phyloP scores from a whole-genome alignment of 2,888 invertebrate genomes.

The Caenorhabditis imperialis region DNA sequence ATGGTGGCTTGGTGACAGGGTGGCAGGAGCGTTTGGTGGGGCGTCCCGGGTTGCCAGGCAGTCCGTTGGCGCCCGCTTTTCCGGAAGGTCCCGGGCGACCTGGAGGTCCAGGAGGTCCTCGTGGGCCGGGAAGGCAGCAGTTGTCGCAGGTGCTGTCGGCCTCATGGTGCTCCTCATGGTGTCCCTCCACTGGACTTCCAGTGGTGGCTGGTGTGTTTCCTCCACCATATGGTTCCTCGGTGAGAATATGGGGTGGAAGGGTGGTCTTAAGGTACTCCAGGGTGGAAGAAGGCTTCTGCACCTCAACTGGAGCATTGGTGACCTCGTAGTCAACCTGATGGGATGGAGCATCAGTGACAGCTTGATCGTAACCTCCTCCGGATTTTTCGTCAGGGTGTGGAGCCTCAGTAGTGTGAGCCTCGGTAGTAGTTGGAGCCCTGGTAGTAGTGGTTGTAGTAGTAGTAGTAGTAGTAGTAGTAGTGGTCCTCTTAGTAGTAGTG shows the following conservation, averaged over 20 bases:
- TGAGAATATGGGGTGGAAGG: too few relatives aligned
- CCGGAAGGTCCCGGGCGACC: constrained; percentile 51
- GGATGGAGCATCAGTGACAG: too few relatives aligned
- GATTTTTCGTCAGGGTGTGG: too few relatives aligned
- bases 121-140: constrained; percentile 49
- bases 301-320: too few relatives aligned
- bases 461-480: constrained; percentile 9
- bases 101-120: constrained; percentile 45
- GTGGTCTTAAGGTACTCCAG: constrained; percentile 30
- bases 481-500: constrained; percentile 19
- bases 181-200: constrained; percentile 10
- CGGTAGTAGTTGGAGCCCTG: constrained; percentile 10
- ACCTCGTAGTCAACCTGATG: too few relatives aligned
- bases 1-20: constrained; percentile 44
- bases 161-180: constrained; percentile 17
- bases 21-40: constrained; percentile 41
- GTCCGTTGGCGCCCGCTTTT: constrained; percentile 52
- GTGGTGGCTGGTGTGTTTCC: background rate
- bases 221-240: constrained; percentile 17
- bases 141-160: constrained; percentile 29
- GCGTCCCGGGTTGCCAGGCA: constrained; percentile 53
- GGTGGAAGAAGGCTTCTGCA: constrained; percentile 16
- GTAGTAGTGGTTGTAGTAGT: constrained; percentile 25
- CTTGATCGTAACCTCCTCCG: too few relatives aligned
- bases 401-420: background rate